A percentile compares a stretch with the other conserved stretches of the same genome.
These are phyloP conservation scores for Corythaeola cristata DNA, from an alignment of 2,113 vertebrate species.

Conservation along the genomic window DNA sequence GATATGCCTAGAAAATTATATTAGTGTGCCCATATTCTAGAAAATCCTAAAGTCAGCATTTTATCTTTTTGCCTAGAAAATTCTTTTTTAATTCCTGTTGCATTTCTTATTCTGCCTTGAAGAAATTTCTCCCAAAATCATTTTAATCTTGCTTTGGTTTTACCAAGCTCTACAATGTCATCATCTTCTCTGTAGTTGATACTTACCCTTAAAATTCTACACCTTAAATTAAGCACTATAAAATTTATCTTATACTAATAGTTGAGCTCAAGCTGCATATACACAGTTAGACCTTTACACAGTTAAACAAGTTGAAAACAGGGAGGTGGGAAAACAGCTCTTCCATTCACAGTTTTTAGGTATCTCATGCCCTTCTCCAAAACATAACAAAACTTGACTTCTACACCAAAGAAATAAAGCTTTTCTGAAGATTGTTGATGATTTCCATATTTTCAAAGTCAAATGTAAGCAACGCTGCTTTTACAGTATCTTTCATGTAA, in stretches of 20 bases:
- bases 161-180: background rate
- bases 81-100: background rate
- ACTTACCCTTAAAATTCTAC: background rate
- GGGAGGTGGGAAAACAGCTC: background rate
- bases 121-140: background rate
- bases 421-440: no score
- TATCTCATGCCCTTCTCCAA: background rate
- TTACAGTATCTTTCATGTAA: background rate
- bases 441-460: constrained; percentile 2
- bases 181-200: background rate
- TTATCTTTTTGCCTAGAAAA: background rate
- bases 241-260: background rate
- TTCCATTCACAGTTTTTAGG: background rate
- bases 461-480: background rate
- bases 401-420: no score
- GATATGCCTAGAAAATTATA: background rate
- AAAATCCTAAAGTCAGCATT: background rate
- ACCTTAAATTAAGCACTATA: background rate
- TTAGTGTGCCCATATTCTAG: background rate
- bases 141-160: background rate
- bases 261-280: background rate
- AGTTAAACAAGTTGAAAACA: background rate
- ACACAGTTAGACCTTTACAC: background rate
- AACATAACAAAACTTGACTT: background rate
- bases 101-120: background rate